Conservation (phyloP, 1,140 invertebrate species). For the Nylanderia fulva region DNA sequence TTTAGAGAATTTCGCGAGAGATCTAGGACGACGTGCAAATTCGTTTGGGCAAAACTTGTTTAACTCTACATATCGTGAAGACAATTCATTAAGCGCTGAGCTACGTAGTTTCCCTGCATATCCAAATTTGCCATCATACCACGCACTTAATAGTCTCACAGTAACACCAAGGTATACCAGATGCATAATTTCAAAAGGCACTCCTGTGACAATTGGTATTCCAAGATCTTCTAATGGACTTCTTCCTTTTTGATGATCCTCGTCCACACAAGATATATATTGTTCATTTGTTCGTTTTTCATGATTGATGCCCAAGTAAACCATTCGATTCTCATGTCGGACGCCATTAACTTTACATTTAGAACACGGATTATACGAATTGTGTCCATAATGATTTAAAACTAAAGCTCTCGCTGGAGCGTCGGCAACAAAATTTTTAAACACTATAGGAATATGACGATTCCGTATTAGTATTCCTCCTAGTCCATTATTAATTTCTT, state of each 20-base stretch:
- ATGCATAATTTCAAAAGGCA: slow-evolving; percentile 6
- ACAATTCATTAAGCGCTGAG: slow-evolving; percentile 1
- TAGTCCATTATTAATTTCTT: not conserved
- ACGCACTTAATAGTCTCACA: not conserved
- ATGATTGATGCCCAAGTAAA: not conserved
- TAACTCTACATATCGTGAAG: slow-evolving; percentile 3
- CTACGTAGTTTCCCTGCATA: not conserved
- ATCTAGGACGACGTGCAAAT: not conserved
- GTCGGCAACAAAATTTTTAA: not conserved
- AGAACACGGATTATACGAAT: not conserved
- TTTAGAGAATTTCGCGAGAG: not conserved
- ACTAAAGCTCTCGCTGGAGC: not conserved
- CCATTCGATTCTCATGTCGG: slow-evolving; percentile 1
- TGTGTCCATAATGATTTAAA: not conserved
- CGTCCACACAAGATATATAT: not conserved
- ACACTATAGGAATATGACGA: not conserved
- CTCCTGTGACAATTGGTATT: not conserved
- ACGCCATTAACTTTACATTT: not conserved
- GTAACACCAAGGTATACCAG: not conserved
- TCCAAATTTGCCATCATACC: slow-evolving; percentile 2
- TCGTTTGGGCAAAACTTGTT: slow-evolving; percentile 5
- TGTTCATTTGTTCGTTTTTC: not conserved
- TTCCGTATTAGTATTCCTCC: not conserved
- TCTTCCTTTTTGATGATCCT: slow-evolving; percentile 2
- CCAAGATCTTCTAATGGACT: not conserved